Percentiles rank a stretch among this genome's conserved stretches.
Evolutionary conservation across 2,888 invertebrate species (phyloP).

Genomic region (Tetranychus piercei): DNA sequence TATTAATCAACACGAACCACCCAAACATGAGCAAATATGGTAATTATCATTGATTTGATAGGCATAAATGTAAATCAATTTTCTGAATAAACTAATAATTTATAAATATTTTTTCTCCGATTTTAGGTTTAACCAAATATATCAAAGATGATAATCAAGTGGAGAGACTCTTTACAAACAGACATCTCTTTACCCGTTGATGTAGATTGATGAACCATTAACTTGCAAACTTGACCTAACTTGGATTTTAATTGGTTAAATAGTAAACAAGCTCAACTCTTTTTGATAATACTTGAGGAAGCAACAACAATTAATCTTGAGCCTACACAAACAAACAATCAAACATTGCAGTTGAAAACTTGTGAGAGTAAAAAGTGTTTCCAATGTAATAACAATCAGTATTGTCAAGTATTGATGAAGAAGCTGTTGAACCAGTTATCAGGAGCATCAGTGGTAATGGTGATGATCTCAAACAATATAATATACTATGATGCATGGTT

Average conservation of each 20-base stretch:
- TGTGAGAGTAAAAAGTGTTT: background rate
- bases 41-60: too few relatives aligned
- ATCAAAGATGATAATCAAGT: too few relatives aligned
- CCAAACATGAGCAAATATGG: too few relatives aligned
- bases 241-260: background rate
- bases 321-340: slow-evolving; percentile 1
- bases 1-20: too few relatives aligned
- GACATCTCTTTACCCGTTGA: background rate
- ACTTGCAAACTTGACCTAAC: background rate
- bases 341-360: background rate
- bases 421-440: background rate
- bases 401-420: background rate
- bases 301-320: background rate
- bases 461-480: background rate
- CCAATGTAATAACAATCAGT: background rate
- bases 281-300: background rate
- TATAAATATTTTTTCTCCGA: too few relatives aligned
- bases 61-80: too few relatives aligned
- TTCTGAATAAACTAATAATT: too few relatives aligned
- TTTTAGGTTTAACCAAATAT: too few relatives aligned
- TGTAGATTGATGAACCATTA: background rate
- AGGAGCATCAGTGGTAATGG: background rate
- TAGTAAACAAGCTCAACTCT: background rate
- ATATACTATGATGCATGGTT: background rate
- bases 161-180: background rate